These are phyloP conservation scores for Mythimna lalbum DNA, from an alignment of 2,888 invertebrate species.

Conservation along the genomic window DNA sequence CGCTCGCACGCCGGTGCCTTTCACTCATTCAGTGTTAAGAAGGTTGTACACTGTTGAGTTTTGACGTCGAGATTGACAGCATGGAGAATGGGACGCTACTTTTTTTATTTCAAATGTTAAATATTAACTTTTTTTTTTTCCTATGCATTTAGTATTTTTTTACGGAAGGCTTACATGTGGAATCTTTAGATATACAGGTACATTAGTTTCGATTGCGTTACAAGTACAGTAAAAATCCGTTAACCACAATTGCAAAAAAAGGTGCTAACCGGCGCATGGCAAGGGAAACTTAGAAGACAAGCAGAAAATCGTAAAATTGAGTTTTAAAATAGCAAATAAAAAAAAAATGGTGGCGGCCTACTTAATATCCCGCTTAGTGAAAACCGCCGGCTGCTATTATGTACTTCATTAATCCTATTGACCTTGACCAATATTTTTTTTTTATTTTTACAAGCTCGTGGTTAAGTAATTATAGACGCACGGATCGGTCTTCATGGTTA, in stretches of 20 bases:
- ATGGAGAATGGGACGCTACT: slow-evolving; percentile 18
- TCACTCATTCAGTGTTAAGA: slow-evolving; percentile 73
- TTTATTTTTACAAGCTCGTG: no score
- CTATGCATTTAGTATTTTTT: not conserved
- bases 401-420: slow-evolving; percentile 6
- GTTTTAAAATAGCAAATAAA: not conserved
- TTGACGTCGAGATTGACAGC: slow-evolving; percentile 53
- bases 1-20: slow-evolving; percentile 73
- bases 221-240: not conserved
- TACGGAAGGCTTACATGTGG: not conserved
- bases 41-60: slow-evolving; percentile 49
- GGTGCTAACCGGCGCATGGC: not conserved
- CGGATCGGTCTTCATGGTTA: no score
- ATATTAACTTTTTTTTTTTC: no score
- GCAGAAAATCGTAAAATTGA: not conserved
- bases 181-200: no score
- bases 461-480: no score
- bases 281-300: not conserved
- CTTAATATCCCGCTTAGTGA: no score
- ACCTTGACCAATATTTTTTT: not conserved
- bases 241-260: not conserved
- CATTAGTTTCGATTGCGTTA: not conserved
- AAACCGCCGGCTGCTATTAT: not conserved
- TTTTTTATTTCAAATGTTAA: not conserved
- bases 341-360: no score